These are phyloP conservation scores for Scaptomyza flava DNA, from an alignment of 2,888 invertebrate species.

Conservation along the genomic window DNA sequence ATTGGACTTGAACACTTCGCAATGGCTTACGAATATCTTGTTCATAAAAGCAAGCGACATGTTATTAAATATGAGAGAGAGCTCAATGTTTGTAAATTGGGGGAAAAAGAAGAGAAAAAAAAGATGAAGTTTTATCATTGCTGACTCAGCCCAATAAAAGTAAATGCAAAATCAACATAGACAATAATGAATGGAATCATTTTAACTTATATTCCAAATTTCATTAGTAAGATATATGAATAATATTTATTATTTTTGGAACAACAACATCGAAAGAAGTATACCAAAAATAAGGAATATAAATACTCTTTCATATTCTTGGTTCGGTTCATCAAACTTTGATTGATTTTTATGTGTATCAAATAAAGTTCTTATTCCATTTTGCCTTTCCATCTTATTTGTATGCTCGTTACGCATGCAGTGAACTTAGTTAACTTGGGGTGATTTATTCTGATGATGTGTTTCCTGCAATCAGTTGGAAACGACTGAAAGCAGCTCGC, in stretches of 20 bases:
- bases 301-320: background rate
- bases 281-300: background rate
- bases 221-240: too few relatives aligned
- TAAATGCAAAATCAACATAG: background rate
- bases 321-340: too few relatives aligned
- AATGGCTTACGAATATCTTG: slow-evolving; percentile 57
- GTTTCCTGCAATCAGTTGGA: slow-evolving; percentile 44
- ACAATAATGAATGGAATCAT: too few relatives aligned
- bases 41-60: slow-evolving; percentile 27
- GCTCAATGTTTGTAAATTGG: background rate
- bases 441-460: slow-evolving; percentile 50
- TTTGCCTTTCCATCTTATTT: background rate
- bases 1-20: slow-evolving; percentile 54
- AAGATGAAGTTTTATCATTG: background rate
- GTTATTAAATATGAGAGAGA: too few relatives aligned
- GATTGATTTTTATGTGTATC: background rate
- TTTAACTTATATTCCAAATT: too few relatives aligned
- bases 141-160: background rate
- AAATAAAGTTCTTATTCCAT: background rate
- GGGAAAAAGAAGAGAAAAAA: background rate
- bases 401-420: slow-evolving; percentile 11
- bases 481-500: slow-evolving; percentile 42
- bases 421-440: slow-evolving; percentile 19
- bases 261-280: too few relatives aligned
- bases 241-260: too few relatives aligned